These are phyloP conservation scores for Eristalis tenax DNA, from an alignment of 2,888 invertebrate species.

Conservation along the genomic window DNA sequence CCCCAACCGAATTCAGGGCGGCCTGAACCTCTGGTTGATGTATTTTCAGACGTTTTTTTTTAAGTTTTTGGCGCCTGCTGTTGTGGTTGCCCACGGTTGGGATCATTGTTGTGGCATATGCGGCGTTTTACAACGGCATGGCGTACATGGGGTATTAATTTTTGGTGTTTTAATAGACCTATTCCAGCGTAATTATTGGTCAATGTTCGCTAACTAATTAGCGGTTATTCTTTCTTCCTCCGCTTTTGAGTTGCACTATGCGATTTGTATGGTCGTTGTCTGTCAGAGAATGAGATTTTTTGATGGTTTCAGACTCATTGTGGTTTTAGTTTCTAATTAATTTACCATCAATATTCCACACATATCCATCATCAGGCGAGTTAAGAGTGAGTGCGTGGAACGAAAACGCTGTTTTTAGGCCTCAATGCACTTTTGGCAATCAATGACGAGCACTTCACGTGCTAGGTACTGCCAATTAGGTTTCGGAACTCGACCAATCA, in stretches of 20 bases:
- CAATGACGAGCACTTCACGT: background rate
- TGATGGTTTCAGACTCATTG: background rate
- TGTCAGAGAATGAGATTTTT: background rate
- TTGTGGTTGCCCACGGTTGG: constrained; percentile 20
- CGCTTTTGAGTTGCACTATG: background rate
- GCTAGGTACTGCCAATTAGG: background rate
- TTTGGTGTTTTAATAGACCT: constrained; percentile 19
- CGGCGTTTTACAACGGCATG: background rate
- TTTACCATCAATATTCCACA: background rate
- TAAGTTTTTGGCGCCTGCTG: constrained; percentile 12
- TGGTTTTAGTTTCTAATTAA: background rate
- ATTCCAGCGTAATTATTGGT: background rate
- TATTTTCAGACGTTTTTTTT: background rate
- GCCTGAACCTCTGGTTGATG: background rate
- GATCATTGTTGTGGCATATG: constrained; percentile 30
- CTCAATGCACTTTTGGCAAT: background rate
- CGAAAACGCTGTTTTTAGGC: too few species aligned
- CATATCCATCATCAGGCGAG: too few species aligned
- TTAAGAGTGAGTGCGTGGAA: too few species aligned
- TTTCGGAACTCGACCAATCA: background rate
- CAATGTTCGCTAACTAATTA: constrained; percentile 16
- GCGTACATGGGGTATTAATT: background rate
- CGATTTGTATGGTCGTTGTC: background rate
- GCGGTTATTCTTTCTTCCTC: background rate
- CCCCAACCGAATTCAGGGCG: background rate